These are phyloP conservation scores for Ficedula albicollis DNA, from an alignment of 2,797 vertebrate species.

Conservation along the genomic window DNA sequence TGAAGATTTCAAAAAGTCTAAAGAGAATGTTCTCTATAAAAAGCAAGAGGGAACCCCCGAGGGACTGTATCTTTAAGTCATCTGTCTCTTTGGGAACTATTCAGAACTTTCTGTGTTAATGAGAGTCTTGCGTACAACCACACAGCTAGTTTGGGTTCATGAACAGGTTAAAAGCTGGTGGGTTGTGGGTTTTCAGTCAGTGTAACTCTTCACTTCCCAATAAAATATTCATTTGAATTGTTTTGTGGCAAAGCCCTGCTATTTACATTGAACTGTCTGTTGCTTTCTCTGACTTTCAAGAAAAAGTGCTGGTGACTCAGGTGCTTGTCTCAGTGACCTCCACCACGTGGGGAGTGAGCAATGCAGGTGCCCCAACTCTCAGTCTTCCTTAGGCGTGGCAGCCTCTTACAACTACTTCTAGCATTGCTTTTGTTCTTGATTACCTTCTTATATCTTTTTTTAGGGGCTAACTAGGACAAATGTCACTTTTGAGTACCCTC, in stretches of 20 bases:
- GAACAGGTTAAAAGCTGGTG: not conserved
- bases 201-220: slow-evolving; percentile 71
- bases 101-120: not conserved
- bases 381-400: fast-evolving
- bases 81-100: not conserved
- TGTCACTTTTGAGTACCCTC: not conserved
- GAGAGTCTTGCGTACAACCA: not conserved
- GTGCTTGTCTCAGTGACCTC: not conserved
- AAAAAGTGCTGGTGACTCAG: fast-evolving
- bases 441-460: not conserved
- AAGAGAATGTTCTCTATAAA: slow-evolving; percentile 98
- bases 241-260: not conserved
- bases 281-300: not conserved
- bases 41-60: slow-evolving; percentile 98
- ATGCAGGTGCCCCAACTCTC: too few relatives aligned
- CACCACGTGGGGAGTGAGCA: fast-evolving
- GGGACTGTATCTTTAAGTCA: slow-evolving; percentile 90
- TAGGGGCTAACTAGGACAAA: not conserved
- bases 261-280: fast-evolving
- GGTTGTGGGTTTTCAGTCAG: not conserved
- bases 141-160: not conserved
- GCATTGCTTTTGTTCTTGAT: not conserved
- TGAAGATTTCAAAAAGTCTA: slow-evolving; percentile 99
- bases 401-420: not conserved
- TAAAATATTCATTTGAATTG: slow-evolving; percentile 72